Percentiles rank a stretch among this genome's conserved stretches.
Evolutionary conservation across 2,797 vertebrate species (phyloP).

Genomic region (Liparis tanakae): DNA sequence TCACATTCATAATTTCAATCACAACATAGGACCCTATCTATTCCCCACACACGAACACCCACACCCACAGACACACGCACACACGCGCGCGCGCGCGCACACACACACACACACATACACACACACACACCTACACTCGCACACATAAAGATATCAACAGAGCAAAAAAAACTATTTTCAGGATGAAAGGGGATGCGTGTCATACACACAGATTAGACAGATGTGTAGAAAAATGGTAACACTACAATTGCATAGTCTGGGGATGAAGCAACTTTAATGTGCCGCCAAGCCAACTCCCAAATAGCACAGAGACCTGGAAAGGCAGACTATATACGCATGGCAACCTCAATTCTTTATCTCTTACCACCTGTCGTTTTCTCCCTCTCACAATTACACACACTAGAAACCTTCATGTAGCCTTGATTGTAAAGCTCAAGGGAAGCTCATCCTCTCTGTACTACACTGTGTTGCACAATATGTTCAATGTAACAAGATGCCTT

Average conservation of each 20-base stretch:
- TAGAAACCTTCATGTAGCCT: slow-evolving; percentile 1
- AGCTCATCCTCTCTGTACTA: slow-evolving; percentile 20
- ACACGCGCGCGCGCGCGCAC: no score
- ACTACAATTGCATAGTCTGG: neutral
- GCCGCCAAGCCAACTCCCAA: neutral
- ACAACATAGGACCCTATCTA: neutral
- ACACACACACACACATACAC: no score
- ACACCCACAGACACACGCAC: no score
- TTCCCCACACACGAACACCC: no score
- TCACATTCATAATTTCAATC: no score
- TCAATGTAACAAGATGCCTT: slow-evolving; percentile 53
- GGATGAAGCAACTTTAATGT: neutral
- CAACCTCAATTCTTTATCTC: neutral
- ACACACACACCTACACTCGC: no score
- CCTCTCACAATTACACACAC: neutral
- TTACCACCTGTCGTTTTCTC: neutral
- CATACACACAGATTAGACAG: neutral
- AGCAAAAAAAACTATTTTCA: neutral
- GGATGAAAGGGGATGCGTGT: neutral
- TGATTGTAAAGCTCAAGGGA: slow-evolving; percentile 12
- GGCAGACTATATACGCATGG: neutral
- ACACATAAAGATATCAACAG: neutral
- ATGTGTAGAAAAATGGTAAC: neutral
- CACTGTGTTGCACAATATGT: slow-evolving; percentile 35
- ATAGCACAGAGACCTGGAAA: neutral